Conservation (phyloP, 1,140 invertebrate species). For the Scaptomyza graminum region DNA sequence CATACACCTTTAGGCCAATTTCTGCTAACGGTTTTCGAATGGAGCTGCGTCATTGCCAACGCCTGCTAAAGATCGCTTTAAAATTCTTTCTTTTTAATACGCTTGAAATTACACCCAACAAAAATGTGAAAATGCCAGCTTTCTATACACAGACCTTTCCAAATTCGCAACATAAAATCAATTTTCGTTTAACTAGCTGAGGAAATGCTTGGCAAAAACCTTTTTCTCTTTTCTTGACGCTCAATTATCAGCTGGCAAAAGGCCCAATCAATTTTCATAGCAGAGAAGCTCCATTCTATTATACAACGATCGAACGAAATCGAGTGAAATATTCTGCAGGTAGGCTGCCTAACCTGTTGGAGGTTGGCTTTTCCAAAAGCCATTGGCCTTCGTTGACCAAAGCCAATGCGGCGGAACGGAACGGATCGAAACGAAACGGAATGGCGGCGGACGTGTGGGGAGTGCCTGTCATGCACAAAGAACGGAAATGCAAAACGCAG, state of each 20-base stretch:
- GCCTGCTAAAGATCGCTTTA: constrained; percentile 25
- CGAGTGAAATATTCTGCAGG: constrained; percentile 29
- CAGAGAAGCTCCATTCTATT: background rate
- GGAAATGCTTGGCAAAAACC: constrained; percentile 26
- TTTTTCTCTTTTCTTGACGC: constrained; percentile 14
- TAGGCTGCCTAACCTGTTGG: constrained; percentile 49
- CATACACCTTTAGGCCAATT: constrained; percentile 4
- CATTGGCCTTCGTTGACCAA: constrained; percentile 73
- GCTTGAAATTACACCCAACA: constrained; percentile 30
- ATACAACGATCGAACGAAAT: constrained; percentile 15
- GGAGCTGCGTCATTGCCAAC: constrained; percentile 10
- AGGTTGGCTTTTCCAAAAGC: constrained; percentile 41
- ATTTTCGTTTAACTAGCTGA: constrained; percentile 28
- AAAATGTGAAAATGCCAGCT: constrained; percentile 30
- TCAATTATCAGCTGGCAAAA: constrained; percentile 35
- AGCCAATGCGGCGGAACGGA: constrained; percentile 16
- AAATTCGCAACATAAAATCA: constrained; percentile 31
- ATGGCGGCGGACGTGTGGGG: constrained; percentile 35
- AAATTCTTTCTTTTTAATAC: constrained; percentile 40
- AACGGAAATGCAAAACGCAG: constrained; percentile 55
- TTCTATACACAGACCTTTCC: constrained; percentile 33
- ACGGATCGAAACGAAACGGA: background rate
- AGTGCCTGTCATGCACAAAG: constrained; percentile 49
- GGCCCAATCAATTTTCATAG: constrained; percentile 23
- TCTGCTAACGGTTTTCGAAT: constrained; percentile 11